Percentiles rank a stretch among this genome's conserved stretches.
Evolutionary conservation across 2,888 invertebrate species (phyloP).

Genomic region (Drosophila pseudotalamancana): DNA sequence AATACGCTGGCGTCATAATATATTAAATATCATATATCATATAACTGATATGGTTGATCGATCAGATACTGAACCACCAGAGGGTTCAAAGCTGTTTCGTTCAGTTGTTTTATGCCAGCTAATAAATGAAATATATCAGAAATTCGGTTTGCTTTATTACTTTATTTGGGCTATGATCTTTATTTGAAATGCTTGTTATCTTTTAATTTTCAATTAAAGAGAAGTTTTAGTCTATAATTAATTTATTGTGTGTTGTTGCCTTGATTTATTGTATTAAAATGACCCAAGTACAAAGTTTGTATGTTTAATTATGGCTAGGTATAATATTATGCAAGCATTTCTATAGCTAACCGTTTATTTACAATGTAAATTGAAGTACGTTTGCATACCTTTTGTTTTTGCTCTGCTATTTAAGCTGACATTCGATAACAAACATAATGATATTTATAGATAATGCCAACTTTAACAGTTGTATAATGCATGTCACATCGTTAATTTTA

Average conservation of each 20-base stretch:
- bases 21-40: background rate
- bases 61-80: constrained; percentile 26
- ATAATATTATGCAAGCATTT: constrained; percentile 40
- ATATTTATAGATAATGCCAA: constrained; percentile 17
- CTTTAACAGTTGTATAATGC: background rate
- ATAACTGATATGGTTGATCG: constrained; percentile 24
- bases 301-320: too few species aligned
- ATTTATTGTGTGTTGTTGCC: background rate
- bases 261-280: background rate
- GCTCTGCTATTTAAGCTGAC: constrained; percentile 30
- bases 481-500: constrained; percentile 26
- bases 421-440: constrained; percentile 15
- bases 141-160: too few species aligned
- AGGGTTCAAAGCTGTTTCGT: too few species aligned
- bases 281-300: background rate
- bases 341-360: constrained; percentile 7
- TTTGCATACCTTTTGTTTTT: constrained; percentile 53
- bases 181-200: background rate
- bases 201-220: too few species aligned
- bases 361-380: constrained; percentile 60
- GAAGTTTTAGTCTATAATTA: too few species aligned
- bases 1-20: constrained; percentile 8
- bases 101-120: too few species aligned
- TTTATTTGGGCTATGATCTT: background rate
- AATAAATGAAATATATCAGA: too few species aligned